Evolutionary conservation across 2,888 invertebrate species (phyloP).

Genomic region (Andrena hattorfiana): DNA sequence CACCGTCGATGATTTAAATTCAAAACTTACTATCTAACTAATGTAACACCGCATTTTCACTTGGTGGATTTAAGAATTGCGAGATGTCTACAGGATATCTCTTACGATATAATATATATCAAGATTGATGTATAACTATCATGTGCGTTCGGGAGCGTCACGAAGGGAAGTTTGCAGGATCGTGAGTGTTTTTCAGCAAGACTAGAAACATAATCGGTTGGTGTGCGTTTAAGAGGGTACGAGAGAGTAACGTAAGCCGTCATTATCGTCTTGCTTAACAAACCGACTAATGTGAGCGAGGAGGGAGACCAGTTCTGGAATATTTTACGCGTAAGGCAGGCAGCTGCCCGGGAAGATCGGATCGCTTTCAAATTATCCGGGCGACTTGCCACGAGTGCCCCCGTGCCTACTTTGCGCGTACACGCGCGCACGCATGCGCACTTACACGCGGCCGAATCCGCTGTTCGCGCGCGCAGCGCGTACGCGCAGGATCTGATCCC

Average conservation of each 20-base stretch:
- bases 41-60: too few species aligned
- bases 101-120: too few species aligned
- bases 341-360: conserved; percentile 83
- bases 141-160: not conserved
- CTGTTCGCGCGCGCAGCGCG: conserved; percentile 15
- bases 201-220: not conserved
- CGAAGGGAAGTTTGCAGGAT: not conserved
- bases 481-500: conserved; percentile 31
- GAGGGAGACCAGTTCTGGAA: conserved; percentile 78
- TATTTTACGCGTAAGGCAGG: conserved; percentile 85
- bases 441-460: not conserved
- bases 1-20: too few species aligned
- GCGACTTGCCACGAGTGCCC: conserved; percentile 82
- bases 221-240: not conserved
- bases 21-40: too few species aligned
- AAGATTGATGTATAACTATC: too few species aligned
- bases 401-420: conserved; percentile 59
- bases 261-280: conserved; percentile 75
- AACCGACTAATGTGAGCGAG: conserved; percentile 73
- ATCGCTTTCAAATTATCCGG: conserved; percentile 85
- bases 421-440: conserved; percentile 45
- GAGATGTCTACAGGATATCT: too few species aligned
- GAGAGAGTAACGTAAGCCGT: conserved; percentile 50
- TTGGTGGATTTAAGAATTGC: too few species aligned
- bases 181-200: not conserved